Evolutionary conservation across 2,888 invertebrate species (phyloP).

Genomic region (Lottia gigantea): DNA sequence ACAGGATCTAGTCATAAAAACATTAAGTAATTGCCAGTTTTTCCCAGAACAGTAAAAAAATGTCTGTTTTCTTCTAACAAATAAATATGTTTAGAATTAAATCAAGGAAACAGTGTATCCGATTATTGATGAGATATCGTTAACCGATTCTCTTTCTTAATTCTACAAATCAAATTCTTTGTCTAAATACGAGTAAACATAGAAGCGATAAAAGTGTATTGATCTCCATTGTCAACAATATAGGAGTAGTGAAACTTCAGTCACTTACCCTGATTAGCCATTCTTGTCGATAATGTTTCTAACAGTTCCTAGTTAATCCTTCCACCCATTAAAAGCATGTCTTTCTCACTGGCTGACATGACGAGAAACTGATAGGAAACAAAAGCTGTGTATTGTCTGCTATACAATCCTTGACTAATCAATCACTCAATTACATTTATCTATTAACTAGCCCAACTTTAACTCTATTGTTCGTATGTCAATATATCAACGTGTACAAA

Average conservation of each 20-base stretch:
- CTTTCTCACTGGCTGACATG: not conserved
- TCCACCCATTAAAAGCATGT: conserved; percentile 3
- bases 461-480: conserved; percentile 1
- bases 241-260: not conserved
- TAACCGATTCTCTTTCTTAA: not conserved
- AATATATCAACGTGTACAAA: not conserved
- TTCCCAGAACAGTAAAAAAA: too few species aligned
- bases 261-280: conserved; percentile 1
- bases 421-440: conserved; percentile 8
- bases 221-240: too few species aligned
- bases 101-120: not conserved
- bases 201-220: not conserved
- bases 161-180: conserved; percentile 4
- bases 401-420: not conserved
- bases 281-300: not conserved
- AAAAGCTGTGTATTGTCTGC: not conserved
- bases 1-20: too few species aligned
- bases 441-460: not conserved
- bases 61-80: not conserved
- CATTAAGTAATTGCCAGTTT: too few species aligned
- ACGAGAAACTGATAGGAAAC: not conserved
- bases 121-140: not conserved
- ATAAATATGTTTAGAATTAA: conserved; percentile 3
- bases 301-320: too few species aligned
- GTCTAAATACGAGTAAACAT: conserved; percentile 2